Evolutionary conservation across 2,888 invertebrate genomes (phyloP).

Genomic region (Synanthedon formicaeformis): DNA sequence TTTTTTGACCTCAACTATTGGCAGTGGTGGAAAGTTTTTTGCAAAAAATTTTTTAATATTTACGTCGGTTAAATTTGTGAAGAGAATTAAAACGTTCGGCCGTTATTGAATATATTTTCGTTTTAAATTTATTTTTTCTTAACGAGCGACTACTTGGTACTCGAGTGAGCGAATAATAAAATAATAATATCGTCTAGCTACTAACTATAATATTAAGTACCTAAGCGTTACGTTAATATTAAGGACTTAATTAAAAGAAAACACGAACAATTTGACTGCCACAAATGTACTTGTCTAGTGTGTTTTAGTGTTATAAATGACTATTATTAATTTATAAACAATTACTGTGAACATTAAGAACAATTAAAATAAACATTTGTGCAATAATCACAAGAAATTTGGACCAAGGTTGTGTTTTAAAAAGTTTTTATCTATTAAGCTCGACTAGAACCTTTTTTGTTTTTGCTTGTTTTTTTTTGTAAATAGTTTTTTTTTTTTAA

Average conservation of each 20-base stretch:
- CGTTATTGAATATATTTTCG: constrained; percentile 60
- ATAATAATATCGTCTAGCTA: constrained; percentile 7
- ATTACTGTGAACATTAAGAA: constrained; percentile 29
- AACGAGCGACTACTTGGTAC: constrained; percentile 28
- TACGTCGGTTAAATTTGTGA: constrained; percentile 65
- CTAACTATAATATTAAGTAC: constrained; percentile 22
- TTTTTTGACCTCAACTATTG: constrained; percentile 57
- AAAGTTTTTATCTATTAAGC: constrained; percentile 5
- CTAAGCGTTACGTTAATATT: constrained; percentile 55
- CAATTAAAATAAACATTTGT: constrained; percentile 28
- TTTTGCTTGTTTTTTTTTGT: neutral
- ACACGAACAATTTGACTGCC: constrained; percentile 30
- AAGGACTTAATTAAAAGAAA: constrained; percentile 30
- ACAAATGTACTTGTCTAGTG: constrained; percentile 21
- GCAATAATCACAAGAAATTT: constrained; percentile 18
- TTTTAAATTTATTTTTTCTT: constrained; percentile 55
- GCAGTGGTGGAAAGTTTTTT: constrained; percentile 54
- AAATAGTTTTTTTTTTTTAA: no score
- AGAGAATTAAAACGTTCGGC: constrained; percentile 60
- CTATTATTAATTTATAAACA: constrained; percentile 21
- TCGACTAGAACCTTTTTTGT: constrained; percentile 7
- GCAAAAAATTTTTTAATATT: constrained; percentile 63
- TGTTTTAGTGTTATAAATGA: constrained; percentile 5
- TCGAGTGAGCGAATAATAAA: constrained; percentile 43
- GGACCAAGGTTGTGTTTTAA: constrained; percentile 44